Base-by-base conservation (phyloP, 2,797 vertebrate species). In the Clamator glandarius region DNA sequence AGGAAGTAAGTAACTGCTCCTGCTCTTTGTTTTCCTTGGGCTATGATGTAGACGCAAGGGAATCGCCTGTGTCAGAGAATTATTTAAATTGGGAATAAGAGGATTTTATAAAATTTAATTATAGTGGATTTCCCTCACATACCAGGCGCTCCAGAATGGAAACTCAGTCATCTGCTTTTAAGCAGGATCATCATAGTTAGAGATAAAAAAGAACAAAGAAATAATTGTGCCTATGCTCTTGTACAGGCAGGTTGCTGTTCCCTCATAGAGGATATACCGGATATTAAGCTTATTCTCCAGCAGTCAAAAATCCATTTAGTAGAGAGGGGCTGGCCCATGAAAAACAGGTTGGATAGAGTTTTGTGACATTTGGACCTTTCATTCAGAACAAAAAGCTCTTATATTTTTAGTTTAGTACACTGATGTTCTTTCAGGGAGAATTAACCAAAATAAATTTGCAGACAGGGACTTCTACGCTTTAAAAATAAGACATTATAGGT, bases 31-130 rank as follows among this genome's bases (percentile, higher is more conserved):
- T 88, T 94, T 90, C 73, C 70, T 92, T 84, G 48, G 35, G 74
- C 66, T 91, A 33, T 75, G 62, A 70, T 81, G 69, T 33, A 79
- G 62, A 81, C 66, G 87, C 69, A 17, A 35, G 29, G 50, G 78
- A 90, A 87, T 25, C 0, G 20, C 50, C 69, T 79, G 10, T 84
- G 58, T 75, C 66, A 89, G 79, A 75, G 62, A 87, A 83, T 62
- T 91, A 84, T 84, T 96, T 91, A 59, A 76, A 76, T 20, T 46
- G 35, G 33, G 62, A 93, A 78, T 91, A 81, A 88, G 89, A 96
- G 76, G 84, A 90, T 91, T 94, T 91, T 82, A n/a, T 69, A 84
- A 89, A 51, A 90, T 88, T 89, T 94, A 94, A 95, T 96, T 95
- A 88, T 52, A 86, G 69, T 39, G 76, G 57, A 83, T 94, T 89